Evolutionary conservation across 1,140 invertebrate genomes (phyloP).

Genomic region (Rhagoletis pomonella): DNA sequence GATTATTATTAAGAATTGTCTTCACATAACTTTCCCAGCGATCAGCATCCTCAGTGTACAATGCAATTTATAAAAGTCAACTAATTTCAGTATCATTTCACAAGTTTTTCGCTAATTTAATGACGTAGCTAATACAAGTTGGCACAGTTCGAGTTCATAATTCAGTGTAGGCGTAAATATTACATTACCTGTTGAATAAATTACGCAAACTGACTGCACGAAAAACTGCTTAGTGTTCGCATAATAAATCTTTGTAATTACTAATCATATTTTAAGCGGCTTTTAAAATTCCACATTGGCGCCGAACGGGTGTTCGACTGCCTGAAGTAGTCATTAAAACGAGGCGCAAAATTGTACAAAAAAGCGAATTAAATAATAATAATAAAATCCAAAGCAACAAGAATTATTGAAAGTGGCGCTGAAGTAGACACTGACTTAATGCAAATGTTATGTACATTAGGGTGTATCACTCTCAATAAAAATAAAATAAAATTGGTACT

Average conservation of each 20-base stretch:
- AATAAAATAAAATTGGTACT: too few species aligned
- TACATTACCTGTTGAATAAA: neutral
- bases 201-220: constrained; percentile 18
- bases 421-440: neutral
- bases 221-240: constrained; percentile 14
- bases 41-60: too few species aligned
- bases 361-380: neutral
- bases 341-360: neutral
- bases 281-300: constrained; percentile 30
- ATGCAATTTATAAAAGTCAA: neutral
- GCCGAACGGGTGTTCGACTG: neutral
- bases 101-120: neutral
- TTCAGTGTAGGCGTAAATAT: constrained; percentile 10
- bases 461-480: too few species aligned
- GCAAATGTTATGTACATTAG: too few species aligned
- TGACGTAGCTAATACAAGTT: neutral
- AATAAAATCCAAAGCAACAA: neutral
- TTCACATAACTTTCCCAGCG: too few species aligned
- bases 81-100: neutral
- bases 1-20: too few species aligned
- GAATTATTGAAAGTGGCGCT: neutral
- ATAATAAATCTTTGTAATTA: constrained; percentile 27
- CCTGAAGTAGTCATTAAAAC: neutral
- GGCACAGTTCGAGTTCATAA: neutral
- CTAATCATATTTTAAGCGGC: constrained; percentile 41